These are phyloP conservation scores for Solenodon paradoxus DNA, from an alignment of 2,113 vertebrate genomes.

Conservation along the genomic window DNA sequence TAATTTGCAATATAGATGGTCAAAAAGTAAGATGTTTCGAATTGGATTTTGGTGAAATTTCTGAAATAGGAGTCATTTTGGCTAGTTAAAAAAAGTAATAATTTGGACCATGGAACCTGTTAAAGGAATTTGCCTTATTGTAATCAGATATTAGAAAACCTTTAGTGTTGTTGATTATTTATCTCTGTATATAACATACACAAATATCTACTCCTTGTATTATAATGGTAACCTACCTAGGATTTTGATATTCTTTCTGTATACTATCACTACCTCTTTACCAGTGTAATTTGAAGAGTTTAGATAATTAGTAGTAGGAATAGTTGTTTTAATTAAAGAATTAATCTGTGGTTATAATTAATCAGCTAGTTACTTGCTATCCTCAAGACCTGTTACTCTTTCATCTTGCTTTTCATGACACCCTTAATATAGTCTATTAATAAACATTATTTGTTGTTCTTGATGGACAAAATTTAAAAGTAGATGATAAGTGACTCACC, in stretches of 20 bases:
- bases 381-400: neutral
- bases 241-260: neutral
- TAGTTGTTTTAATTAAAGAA: neutral
- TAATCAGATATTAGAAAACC: neutral
- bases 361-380: neutral
- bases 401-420: neutral
- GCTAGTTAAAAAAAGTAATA: conserved; percentile 1
- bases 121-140: neutral
- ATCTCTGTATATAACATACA: neutral
- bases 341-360: neutral
- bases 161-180: neutral
- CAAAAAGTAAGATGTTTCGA: neutral
- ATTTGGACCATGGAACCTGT: neutral
- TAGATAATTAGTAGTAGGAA: neutral
- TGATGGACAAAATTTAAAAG: neutral
- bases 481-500: neutral
- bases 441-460: neutral
- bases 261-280: neutral
- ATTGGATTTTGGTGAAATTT: neutral
- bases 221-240: neutral
- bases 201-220: too few species aligned
- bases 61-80: neutral
- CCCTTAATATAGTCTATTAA: neutral
- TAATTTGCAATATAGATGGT: conserved; percentile 1
- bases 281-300: neutral